A percentile compares a stretch with the other conserved stretches of the same genome.
phyloP scores from a whole-genome alignment of 2,888 invertebrate species.

The Synanthedon formicaeformis region DNA sequence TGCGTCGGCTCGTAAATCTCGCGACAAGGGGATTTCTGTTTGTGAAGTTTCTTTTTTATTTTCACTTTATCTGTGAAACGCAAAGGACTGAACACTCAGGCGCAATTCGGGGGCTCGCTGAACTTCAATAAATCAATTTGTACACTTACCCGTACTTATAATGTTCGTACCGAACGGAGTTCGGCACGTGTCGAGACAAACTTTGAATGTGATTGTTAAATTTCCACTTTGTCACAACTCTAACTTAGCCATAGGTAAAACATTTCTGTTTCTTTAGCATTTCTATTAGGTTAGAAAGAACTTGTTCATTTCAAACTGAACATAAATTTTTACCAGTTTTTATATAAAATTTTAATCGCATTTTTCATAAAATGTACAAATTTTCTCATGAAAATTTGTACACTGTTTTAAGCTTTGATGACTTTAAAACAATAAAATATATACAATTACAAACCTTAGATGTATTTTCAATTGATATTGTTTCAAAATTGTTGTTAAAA shows the following conservation, averaged over 20 bases:
- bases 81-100: slow-evolving; percentile 63
- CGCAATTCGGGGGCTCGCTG: slow-evolving; percentile 58
- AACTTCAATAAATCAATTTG: slow-evolving; percentile 72
- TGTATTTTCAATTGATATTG: no score
- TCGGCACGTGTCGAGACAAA: slow-evolving; percentile 46
- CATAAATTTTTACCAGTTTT: no score
- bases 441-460: no score
- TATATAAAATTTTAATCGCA: no score
- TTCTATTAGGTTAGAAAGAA: no score
- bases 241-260: background rate
- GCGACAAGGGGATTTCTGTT: slow-evolving; percentile 68
- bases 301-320: no score
- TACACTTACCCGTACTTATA: slow-evolving; percentile 62
- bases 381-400: no score
- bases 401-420: no score
- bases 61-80: slow-evolving; percentile 64
- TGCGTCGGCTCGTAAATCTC: slow-evolving; percentile 67
- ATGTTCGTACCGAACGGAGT: slow-evolving; percentile 33
- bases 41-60: slow-evolving; percentile 69
- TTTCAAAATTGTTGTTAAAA: no score
- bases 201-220: slow-evolving; percentile 39
- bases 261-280: no score
- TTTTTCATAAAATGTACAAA: no score
- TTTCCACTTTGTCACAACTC: slow-evolving; percentile 23
- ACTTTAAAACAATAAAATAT: no score